Evolutionary conservation across 2,888 invertebrate species (phyloP), one percentile per base, ranked within the genome.

Genomic region (Strigamia maritima): DNA sequence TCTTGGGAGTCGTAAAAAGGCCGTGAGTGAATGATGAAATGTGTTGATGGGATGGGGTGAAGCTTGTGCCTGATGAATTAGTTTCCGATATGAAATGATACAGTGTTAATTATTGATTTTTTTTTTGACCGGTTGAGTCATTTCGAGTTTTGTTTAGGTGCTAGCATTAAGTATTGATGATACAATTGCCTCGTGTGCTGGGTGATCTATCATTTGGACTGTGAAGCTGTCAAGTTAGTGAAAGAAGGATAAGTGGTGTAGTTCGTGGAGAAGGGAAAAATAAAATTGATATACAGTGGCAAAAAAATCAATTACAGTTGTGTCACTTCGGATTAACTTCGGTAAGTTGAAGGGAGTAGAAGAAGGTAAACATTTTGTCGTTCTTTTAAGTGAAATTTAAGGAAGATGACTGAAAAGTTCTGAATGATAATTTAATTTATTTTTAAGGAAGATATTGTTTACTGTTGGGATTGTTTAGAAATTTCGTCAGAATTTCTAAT

Each of bases 231-330:
- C 54, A 54, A 14, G 14, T 54, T 54, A 10, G 54, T 54, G 54
- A 54, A 54, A 54, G 54, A 19, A 54, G 54, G 54, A 54, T 54
- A 54, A 54, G 54, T 54, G 54, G 54, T 54, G 54, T 16, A 54
- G 54, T 54, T 54, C 4, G 54, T 54, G 54, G 54, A 54, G 8
- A 10, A 7, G 54, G 14, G 54, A 16, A 54, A 54, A 54, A 19
- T 54, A 19, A 54, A 54, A 54, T 54, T 54, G 54, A 19, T 54
- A 54, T 19, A 4, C 16, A 54, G n/a, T 54, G 54, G 19, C 4
- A 16, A 54, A 54, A 14, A 54, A n/a, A n/a, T 54, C 54, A 54
- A 54, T 54, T 54, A 54, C 54, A 54, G 54, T 54, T 54, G 54
- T 54, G 54, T 54, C 54, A 54, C n/a, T 14, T 54, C 16, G 7